Base-by-base conservation (phyloP, 2,797 vertebrate genomes). In the Scleropages formosus region DNA sequence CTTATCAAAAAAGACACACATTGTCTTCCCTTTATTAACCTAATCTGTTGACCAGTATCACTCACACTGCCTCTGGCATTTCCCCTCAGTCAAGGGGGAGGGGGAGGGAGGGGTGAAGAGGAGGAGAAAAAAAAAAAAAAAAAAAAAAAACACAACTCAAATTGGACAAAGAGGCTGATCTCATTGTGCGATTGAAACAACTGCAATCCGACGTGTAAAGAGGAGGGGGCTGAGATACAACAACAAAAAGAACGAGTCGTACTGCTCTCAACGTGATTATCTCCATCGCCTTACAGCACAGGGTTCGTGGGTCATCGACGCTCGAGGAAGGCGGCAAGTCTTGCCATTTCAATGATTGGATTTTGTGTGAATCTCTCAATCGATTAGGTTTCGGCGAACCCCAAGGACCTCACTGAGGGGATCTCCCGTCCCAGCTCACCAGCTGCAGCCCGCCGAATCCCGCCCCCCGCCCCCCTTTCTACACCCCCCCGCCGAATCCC, bases 291-390 rank as follows among this genome's bases (percentile, higher is more conserved):
- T 82, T 53, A 76, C 81, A 78, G 80, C 79, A 76, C 78, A 77
- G 87, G 86, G 86, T 89, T 84, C 84, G 73, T 31, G 88, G 90
- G 89, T 93, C 90, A 85, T 65, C 27, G 78, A 73, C 72, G 83
- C 81, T 84, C 82, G 83, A 85, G 80, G 82, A 82, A 79, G 78
- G 78, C 73, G 84, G 84, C 86, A 77, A 85, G 84, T 81, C 83
- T 81, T 88, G 88, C 88, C 85, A 82, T 91, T 88, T 92, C 88
- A 89, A 85, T 89, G 89, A 89, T 88, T 92, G 88, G 90, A 92
- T 93, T 82, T 82, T 83, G 84, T 91, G 85, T 88, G 85, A 82
- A 88, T 84, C 80, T 85, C 88, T 86, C 83, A 87, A 90, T 91
- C 88, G 82, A 90, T 87, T 85, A 86, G 83, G 90, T 80, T 72